A percentile compares a stretch with the other conserved stretches of the same genome.
Conservation (phyloP, 2,113 vertebrate species). For the Hepsetus odoe region DNA sequence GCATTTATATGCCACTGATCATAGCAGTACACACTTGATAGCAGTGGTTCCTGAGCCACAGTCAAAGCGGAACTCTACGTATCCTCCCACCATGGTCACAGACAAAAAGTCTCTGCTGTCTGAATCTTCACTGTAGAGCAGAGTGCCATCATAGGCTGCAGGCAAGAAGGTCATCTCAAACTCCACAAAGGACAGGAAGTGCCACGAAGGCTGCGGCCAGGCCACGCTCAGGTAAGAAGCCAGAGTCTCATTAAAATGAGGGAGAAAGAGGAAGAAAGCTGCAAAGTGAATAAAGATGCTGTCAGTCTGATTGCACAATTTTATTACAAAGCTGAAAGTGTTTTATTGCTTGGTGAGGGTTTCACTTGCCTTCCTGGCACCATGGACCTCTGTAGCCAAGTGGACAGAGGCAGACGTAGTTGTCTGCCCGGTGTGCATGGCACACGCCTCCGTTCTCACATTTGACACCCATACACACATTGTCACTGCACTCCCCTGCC, state of each 20-base stretch:
- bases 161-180: conserved; percentile 81
- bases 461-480: conserved; percentile 74
- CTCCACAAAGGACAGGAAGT: conserved; percentile 84
- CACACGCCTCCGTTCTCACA: conserved; percentile 83
- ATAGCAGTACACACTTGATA: conserved; percentile 72
- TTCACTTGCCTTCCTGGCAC: conserved; percentile 81
- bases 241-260: conserved; percentile 78
- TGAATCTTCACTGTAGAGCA: conserved; percentile 81
- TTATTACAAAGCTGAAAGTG: background rate
- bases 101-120: conserved; percentile 82
- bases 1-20: background rate
- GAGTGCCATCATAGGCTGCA: conserved; percentile 69
- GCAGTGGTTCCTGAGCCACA: conserved; percentile 81
- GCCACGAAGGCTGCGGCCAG: conserved; percentile 79
- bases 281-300: conserved; percentile 29
- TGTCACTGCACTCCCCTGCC: conserved; percentile 80
- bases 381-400: conserved; percentile 80
- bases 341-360: background rate
- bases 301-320: background rate
- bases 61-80: conserved; percentile 83
- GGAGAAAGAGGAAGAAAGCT: conserved; percentile 78
- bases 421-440: conserved; percentile 66
- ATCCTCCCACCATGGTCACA: conserved; percentile 72
- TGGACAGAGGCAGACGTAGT: conserved; percentile 82
- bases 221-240: conserved; percentile 74